Evolutionary conservation across 2,797 vertebrate genomes (phyloP).

Genomic region (Muscicapa striata): DNA sequence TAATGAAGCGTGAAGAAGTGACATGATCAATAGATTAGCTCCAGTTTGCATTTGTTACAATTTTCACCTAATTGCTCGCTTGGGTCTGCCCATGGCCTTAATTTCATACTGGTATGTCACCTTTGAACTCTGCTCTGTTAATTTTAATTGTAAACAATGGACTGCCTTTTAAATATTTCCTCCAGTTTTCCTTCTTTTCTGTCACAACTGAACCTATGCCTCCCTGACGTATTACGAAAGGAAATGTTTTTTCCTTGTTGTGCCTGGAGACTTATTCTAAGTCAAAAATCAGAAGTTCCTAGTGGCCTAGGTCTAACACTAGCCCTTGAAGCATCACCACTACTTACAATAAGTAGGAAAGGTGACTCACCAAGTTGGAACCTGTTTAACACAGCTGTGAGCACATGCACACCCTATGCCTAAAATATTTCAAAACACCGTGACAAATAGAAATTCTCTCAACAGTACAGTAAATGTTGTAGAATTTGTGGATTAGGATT

Average conservation of each 20-base stretch:
- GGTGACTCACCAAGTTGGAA: neutral
- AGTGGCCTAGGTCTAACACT: neutral
- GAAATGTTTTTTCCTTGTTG: neutral
- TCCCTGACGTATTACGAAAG: neutral
- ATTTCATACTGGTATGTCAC: slow-evolving; percentile 42
- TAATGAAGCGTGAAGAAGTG: slow-evolving; percentile 5
- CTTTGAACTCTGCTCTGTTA: slow-evolving; percentile 55
- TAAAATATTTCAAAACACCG: neutral
- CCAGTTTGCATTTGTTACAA: slow-evolving; percentile 43
- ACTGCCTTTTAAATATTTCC: slow-evolving; percentile 32
- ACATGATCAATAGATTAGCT: slow-evolving; percentile 40
- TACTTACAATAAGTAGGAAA: neutral
- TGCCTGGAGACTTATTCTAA: neutral
- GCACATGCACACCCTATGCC: fast-evolving
- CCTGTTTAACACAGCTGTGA: neutral
- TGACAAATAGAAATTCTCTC: neutral
- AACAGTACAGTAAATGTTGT: neutral
- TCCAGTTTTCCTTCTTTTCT: neutral
- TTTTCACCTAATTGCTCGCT: slow-evolving; percentile 50
- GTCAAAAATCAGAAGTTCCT: neutral
- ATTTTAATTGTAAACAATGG: slow-evolving; percentile 62
- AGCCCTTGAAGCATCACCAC: neutral
- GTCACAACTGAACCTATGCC: neutral
- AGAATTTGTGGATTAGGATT: neutral
- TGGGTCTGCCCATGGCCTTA: slow-evolving; percentile 13